Base-by-base conservation (phyloP, 2,797 vertebrate species). In the Myotis vivesi region DNA sequence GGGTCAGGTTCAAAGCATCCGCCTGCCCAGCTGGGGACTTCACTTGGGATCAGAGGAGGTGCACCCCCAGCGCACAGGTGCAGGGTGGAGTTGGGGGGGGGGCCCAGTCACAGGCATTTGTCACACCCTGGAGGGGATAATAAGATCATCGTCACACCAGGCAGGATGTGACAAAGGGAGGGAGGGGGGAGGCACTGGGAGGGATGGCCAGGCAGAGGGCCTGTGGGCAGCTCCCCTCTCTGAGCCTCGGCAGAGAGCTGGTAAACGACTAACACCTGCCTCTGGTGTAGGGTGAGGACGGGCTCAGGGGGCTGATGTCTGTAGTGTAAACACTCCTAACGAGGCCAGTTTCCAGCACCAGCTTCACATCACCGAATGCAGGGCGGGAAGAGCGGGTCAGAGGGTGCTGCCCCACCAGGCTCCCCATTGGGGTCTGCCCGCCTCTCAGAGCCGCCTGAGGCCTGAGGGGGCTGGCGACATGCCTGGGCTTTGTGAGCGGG, bases 401-500 rank as follows among this genome's bases (percentile, higher is more conserved):
- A 62, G 57, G 57, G 30, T n/a, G 62, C 3, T 57, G 55, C 55
- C 53, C 55, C 55, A 22, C 55, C 46, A 1, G 15, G 0, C 6
- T 16, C 8, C 36, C n/a, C 38, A 1, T 4, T 13, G 2, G 3
- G 0, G 0, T 3, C 83, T 36, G 83, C 46, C 76, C 4, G 12
- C n/a, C 79, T n/a, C n/a, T 0, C 8, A 0, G 44, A 5, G 41
- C 75, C 1, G 38, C 17, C 0, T 16, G 69, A n/a, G 66, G 17
- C 22, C 0, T 25, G 0, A 0, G 6, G 15, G 1, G 33, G 33
- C 87, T 44, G 84, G 28, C 19, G 22, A 4, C 16, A 1, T 0
- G 0, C 30, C 0, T 0, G 25, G 2, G 2, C 69, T 66, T 1
- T 1, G 22, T 6, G 55, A 62, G 59, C 76, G 36, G n/a, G 75